Base-by-base conservation (phyloP, 2,113 vertebrate species). In the Pollachius pollachius region DNA sequence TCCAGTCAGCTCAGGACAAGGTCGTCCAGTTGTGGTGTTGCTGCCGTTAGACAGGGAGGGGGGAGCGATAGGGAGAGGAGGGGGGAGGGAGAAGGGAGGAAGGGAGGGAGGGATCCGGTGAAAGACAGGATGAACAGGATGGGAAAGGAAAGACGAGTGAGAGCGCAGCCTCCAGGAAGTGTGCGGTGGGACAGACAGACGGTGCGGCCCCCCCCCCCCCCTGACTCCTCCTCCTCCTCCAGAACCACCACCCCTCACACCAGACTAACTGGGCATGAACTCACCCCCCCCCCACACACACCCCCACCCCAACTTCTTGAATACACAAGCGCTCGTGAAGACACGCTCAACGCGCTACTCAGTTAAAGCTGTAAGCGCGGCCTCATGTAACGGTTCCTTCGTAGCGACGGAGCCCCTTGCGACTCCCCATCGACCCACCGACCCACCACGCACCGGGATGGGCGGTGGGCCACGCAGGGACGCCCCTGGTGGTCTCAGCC, bases 1-100 rank as follows among this genome's bases (percentile, higher is more conserved):
- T 83, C 73, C 80, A 83, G 84, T 73, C 85, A 85, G 65, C 84
- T 80, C 77, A 75, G 84, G 81, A 79, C 88, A 88, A 89, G 89
- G 89, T 86, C 87, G 87, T 88, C 81, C 81, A 84, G 76, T 72
- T 74, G 68, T 87, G 82, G 61, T 82, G 81, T 70, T 74, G 85
- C 78, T 48, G 41, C 41, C 12, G 41, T 48, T 13, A 48, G 41
- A 48, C 41, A 7, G 41, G 4, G 41, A 48, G 82, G 80, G 82
- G 37, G 68, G 77, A 86, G 87, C n/a, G n/a, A n/a, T n/a, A n/a
- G n/a, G n/a, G n/a, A 75, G 59, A 62, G 30, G 13, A 19, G 11
- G 18, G 18, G 59, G 21, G 76, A 67, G 62, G 66, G 71, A 76
- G 84, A 75, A 76, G 34, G 83, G 81, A 83, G 34, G 68, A 75